phyloP scores from a whole-genome alignment of 2,888 invertebrate genomes.

The Adela reaumurella region DNA sequence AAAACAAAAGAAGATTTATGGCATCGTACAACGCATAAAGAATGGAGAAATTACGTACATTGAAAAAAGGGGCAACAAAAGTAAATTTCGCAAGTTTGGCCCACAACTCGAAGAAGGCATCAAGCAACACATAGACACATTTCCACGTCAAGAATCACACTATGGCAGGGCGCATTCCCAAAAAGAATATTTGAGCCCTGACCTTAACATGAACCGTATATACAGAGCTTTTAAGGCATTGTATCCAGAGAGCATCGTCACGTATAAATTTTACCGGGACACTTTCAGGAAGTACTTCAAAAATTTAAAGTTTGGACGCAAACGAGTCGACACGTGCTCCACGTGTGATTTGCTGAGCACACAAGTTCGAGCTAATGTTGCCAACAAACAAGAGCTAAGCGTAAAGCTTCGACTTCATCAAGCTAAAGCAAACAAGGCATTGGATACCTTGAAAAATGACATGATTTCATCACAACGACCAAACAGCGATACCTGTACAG shows the following conservation, averaged over 20 bases:
- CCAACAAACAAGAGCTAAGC: constrained; percentile 3
- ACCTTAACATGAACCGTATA: constrained; percentile 5
- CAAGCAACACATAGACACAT: constrained; percentile 4
- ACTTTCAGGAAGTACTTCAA: constrained; percentile 5
- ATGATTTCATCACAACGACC: constrained; percentile 11
- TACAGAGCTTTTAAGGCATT: constrained; percentile 2
- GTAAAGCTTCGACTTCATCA: constrained; percentile 7
- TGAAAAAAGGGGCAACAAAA: constrained; percentile 4
- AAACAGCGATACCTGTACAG: constrained; percentile 9
- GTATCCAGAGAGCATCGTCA: constrained; percentile 3
- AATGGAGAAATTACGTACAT: neutral
- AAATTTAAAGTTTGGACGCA: neutral
- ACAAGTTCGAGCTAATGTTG: constrained; percentile 2
- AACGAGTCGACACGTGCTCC: constrained; percentile 4
- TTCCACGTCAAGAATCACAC: constrained; percentile 6
- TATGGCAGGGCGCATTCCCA: constrained; percentile 5
- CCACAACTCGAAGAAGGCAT: constrained; percentile 1
- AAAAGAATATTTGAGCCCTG: constrained; percentile 6
- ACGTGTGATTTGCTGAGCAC: constrained; percentile 5
- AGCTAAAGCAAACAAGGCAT: constrained; percentile 9
- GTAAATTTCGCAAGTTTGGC: constrained; percentile 2
- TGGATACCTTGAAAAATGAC: constrained; percentile 10
- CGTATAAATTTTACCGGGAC: constrained; percentile 5
- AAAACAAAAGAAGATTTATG: constrained; percentile 2
- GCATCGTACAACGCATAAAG: constrained; percentile 2